Base-by-base conservation (phyloP, 2,113 vertebrate genomes). In the Cyanistes caeruleus region DNA sequence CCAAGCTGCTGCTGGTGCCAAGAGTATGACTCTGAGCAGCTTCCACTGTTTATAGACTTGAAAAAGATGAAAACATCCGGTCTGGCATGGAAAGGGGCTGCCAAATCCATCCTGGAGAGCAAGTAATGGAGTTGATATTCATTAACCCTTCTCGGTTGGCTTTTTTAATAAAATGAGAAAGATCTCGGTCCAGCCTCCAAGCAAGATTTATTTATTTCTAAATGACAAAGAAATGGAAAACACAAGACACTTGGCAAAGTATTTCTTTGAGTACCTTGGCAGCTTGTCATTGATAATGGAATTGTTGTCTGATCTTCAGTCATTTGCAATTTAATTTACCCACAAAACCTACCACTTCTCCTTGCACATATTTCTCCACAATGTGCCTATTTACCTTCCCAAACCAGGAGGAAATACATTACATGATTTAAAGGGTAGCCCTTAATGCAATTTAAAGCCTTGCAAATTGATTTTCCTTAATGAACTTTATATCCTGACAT, bases 401-500 rank as follows among this genome's bases (percentile, higher is more conserved):
- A 73, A 90, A 92, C 27, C 52, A 96, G 84, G 93, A 83, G 62
- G 82, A 89, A 70, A 95, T 89, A 48, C 56, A 92, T 95, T 94
- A 92, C 75, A 90, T 91, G 87, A 84, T 95, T 78, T 90, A 94
- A 97, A 96, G 90, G 49, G 92, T 96, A 97, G 95, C 37, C 89
- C 25, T 93, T 96, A 96, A 97, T 79, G 84, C 80, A 96, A 86
- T 96, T 95, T 89, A 96, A 97, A 96, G 65, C 58, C 93, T 97
- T 93, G 90, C 88, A 96, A 92, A 94, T 87, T 95, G 95, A 97
- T 97, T 96, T 98, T 97, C 78, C 76, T 88, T 97, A 95, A 96
- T 89, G 92, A 97, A 97, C 94, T 94, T 97, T 97, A 94, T 95
- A 94, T 94, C 92, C 93, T 96, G 93, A 96, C 97, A 94, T 87